Evolutionary conservation across 2,888 invertebrate species (phyloP), one percentile per base, ranked within the genome.

Genomic region (Podabrus alpinus): DNA sequence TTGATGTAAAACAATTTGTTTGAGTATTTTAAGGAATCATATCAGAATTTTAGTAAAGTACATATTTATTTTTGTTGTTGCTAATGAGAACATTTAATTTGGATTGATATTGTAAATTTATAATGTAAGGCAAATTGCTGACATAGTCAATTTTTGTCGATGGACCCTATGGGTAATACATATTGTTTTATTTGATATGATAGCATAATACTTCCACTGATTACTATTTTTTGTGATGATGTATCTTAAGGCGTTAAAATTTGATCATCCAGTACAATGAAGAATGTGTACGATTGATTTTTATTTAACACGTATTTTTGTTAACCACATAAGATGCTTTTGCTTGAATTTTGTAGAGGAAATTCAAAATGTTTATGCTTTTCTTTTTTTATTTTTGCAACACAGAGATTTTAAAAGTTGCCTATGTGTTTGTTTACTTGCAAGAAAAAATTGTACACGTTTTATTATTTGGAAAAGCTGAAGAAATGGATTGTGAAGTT

Each of bases 161-260:
- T 75, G 15, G 72, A 76, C 77, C 77, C 78, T 67, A 71, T 76
- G 78, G 77, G 78, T 78, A 69, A 72, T 60, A 45, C 45, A 7
- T 45, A 45, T 45, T 45, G n/a, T 45, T 45, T 74, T 73, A 29
- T 73, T 77, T 75, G 77, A 82, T 82, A 85, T 85, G 85, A 85
- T 85, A 86, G 85, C 79, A 77, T 78, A 45, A 81, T 83, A 86
- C 86, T 86, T 86, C 86, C 86, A 85, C 84, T 86, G 84, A 85
- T 83, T 83, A 79, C 78, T 80, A 81, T 45, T n/a, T 45, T 45
- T 45, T 45, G 9, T 45, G 45, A 45, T 45, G n/a, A 7, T 45
- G 45, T 45, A 45, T 45, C n/a, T 72, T 59, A 68, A 80, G 80
- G 76, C 76, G 75, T 77, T 77, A 62, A 74, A 29, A 75, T 69